phyloP scores from a whole-genome alignment of 2,888 invertebrate species.

The Chorisops tibialis region DNA sequence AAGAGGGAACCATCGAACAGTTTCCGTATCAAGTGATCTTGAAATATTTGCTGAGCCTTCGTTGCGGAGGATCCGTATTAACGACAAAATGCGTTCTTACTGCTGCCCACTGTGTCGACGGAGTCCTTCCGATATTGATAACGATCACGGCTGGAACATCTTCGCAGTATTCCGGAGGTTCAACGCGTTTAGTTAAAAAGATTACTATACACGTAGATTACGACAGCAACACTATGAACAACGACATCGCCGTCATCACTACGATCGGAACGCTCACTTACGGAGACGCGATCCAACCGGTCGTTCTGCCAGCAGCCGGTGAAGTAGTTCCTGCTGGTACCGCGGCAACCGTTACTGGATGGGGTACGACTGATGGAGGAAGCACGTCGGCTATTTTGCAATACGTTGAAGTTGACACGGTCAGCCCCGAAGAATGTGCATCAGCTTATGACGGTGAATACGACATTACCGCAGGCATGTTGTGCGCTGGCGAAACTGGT shows the following conservation, averaged over 20 bases:
- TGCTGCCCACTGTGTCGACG: constrained; percentile 59
- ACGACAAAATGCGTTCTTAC: constrained; percentile 54
- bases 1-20: constrained; percentile 36
- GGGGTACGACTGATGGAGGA: constrained; percentile 34
- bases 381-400: background rate
- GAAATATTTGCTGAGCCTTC: constrained; percentile 50
- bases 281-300: constrained; percentile 14
- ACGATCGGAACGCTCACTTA: background rate
- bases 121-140: constrained; percentile 36
- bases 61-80: constrained; percentile 59
- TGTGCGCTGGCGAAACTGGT: constrained; percentile 31
- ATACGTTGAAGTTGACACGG: constrained; percentile 4
- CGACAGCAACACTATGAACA: constrained; percentile 51
- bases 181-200: constrained; percentile 44
- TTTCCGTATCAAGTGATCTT: constrained; percentile 46
- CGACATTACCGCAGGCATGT: constrained; percentile 29
- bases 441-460: constrained; percentile 30
- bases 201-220: constrained; percentile 52
- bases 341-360: constrained; percentile 31
- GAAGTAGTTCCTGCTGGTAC: constrained; percentile 20
- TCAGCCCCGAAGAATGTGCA: constrained; percentile 24
- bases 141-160: constrained; percentile 56
- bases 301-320: constrained; percentile 21
- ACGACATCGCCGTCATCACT: constrained; percentile 56
- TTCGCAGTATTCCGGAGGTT: constrained; percentile 44